Percentiles rank a stretch among this genome's conserved stretches.
Conservation (phyloP, 2,113 vertebrate species). For the Gavia stellata region DNA sequence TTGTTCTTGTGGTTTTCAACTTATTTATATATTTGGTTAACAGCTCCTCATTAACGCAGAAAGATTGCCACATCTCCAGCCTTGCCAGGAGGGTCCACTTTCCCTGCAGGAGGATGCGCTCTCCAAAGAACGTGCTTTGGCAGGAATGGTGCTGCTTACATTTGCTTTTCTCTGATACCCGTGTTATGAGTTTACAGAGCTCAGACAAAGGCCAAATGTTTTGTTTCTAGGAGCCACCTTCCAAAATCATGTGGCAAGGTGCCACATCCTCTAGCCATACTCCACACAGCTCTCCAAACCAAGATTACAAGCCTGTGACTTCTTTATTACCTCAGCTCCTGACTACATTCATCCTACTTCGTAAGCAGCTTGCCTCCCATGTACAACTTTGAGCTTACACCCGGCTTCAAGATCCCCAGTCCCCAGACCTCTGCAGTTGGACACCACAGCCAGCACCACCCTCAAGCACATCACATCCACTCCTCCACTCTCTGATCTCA, state of each 20-base stretch:
- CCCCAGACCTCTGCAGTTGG: not conserved
- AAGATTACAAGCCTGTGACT: not conserved
- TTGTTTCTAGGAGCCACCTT: not conserved
- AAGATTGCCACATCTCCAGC: not conserved
- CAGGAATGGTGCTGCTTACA: not conserved
- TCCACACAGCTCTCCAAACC: not conserved
- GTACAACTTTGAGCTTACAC: not conserved
- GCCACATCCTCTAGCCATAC: not conserved
- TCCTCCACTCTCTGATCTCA: not conserved
- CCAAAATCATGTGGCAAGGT: not conserved
- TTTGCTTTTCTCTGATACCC: not conserved
- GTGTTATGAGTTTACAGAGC: not conserved
- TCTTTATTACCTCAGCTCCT: not conserved
- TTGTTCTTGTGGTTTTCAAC: not conserved
- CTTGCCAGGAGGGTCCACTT: constrained; percentile 3
- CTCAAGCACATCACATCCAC: not conserved
- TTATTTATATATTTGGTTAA: constrained; percentile 39
- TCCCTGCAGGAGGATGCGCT: not conserved
- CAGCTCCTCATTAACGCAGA: not conserved
- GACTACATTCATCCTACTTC: not conserved
- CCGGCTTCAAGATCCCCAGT: not conserved
- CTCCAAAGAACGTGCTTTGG: constrained; percentile 7
- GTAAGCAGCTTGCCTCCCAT: accelerated
- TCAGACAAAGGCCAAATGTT: not conserved
- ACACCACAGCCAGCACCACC: not conserved